These are phyloP conservation scores for Phyllotreta striolata DNA, from an alignment of 2,888 invertebrate genomes.

Conservation along the genomic window DNA sequence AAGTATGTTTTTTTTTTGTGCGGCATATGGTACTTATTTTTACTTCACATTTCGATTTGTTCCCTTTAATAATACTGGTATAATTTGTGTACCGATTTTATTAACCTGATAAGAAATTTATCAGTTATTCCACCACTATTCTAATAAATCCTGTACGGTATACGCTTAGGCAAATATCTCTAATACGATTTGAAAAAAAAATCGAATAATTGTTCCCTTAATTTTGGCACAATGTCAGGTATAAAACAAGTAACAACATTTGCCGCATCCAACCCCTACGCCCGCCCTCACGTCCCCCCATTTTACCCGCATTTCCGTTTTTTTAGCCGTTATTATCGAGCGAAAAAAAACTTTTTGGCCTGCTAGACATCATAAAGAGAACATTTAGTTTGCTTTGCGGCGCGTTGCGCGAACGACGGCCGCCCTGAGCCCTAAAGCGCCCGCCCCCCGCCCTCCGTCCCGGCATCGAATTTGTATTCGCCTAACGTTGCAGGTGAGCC, in stretches of 20 bases:
- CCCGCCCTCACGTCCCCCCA: background rate
- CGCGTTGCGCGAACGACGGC: background rate
- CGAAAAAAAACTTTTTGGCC: background rate
- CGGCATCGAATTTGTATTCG: background rate
- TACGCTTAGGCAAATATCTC: too few species aligned
- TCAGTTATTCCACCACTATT: too few species aligned
- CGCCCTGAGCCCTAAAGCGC: too few species aligned
- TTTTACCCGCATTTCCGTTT: slow-evolving; percentile 8
- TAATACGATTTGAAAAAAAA: too few species aligned
- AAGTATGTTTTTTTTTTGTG: too few species aligned
- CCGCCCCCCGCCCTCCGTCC: too few species aligned
- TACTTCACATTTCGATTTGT: too few species aligned
- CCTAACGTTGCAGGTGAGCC: slow-evolving; percentile 54
- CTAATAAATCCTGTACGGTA: too few species aligned
- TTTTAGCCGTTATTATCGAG: slow-evolving; percentile 8
- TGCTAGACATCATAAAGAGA: slow-evolving; percentile 4
- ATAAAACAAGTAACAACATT: slow-evolving; percentile 5
- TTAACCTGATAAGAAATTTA: too few species aligned
- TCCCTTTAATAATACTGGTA: too few species aligned
- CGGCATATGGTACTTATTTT: too few species aligned
- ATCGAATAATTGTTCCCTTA: background rate
- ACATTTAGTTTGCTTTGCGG: slow-evolving; percentile 9
- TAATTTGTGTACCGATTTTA: too few species aligned
- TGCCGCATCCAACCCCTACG: background rate
- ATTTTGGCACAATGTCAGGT: slow-evolving; percentile 8